Evolutionary conservation across 2,797 vertebrate genomes (phyloP), one percentile per base, ranked within the genome.

Genomic region (Sebastes hopkinsi): DNA sequence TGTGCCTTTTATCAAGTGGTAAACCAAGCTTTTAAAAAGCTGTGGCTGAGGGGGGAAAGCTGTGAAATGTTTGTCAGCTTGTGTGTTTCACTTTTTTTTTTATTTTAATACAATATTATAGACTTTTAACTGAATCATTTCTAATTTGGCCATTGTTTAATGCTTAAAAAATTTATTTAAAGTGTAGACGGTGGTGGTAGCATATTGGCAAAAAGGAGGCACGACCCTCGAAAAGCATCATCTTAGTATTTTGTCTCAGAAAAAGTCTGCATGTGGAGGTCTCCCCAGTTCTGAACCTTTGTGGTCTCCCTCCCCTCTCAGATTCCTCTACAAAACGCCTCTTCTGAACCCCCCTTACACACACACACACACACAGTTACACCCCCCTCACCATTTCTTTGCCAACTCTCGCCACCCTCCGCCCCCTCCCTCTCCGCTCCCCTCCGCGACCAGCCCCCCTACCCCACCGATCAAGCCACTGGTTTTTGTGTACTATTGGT

Each of bases 401-500:
- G 88, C 96, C 96, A 96, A 96, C 96, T 97, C 97, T 89, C 81
- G 46, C 86, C 88, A 89, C 88, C 93, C 97, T 95, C 92, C 81
- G 60, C 96, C 86, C 75, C 84, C 83, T 81, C 88, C 87, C 18
- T 79, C 85, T 16, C 73, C 38, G 3, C 88, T 82, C 89, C 87
- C 86, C 42, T 50, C 18, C 76, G 50, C 82, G 59, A 83, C 81
- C 90, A 76, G 68, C 88, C 88, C 87, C 88, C 89, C 84, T 74
- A 96, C 96, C 96, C 96, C 95, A 95, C 96, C 96, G 96, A 97
- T 97, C 97, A 97, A 97, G 97, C 97, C 96, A 94, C 96, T 98
- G 97, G 85, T 92, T 94, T 94, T 92, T 94, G 97, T 99, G 96
- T 98, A 98, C 96, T 97, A 97, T 97, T 97, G 97, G 97, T 98